Conservation (phyloP, 1,140 invertebrate species). For the Limonius californicus region DNA sequence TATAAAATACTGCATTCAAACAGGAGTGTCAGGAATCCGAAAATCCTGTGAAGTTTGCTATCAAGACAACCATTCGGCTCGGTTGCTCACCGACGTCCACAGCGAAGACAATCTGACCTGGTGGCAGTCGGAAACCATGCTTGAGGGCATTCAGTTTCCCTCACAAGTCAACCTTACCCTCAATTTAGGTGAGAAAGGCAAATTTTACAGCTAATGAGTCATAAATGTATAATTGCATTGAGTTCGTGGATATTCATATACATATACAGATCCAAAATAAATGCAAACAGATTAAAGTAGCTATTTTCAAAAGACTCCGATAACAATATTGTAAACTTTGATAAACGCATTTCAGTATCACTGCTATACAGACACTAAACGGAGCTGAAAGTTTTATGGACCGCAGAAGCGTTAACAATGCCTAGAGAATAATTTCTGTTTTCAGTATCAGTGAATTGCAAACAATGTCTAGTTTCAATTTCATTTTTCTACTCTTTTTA, state of each 20-base stretch:
- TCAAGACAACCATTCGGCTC: constrained; percentile 65
- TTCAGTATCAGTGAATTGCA: too few relatives aligned
- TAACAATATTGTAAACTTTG: too few relatives aligned
- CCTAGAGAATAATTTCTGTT: too few relatives aligned
- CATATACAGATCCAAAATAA: background rate
- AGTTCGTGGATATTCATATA: too few relatives aligned
- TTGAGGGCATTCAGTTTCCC: constrained; percentile 84
- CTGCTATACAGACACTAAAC: too few relatives aligned
- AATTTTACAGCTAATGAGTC: background rate
- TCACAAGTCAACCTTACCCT: constrained; percentile 91
- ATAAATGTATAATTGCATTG: too few relatives aligned
- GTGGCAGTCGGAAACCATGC: constrained; percentile 99
- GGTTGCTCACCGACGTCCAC: constrained; percentile 88
- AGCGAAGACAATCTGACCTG: constrained; percentile 86
- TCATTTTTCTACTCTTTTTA: too few relatives aligned
- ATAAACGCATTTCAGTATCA: too few relatives aligned
- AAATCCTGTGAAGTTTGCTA: constrained; percentile 64
- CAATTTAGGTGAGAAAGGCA: constrained; percentile 75
- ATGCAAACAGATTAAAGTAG: background rate
- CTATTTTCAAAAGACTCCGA: background rate
- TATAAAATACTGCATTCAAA: constrained; percentile 87
- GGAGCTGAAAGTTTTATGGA: too few relatives aligned
- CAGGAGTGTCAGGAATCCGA: constrained; percentile 56
- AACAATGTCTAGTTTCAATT: too few relatives aligned
- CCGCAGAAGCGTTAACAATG: too few relatives aligned